Evolutionary conservation across 1,140 invertebrate genomes (phyloP).

Genomic region (Ceratosolen fusciceps): DNA sequence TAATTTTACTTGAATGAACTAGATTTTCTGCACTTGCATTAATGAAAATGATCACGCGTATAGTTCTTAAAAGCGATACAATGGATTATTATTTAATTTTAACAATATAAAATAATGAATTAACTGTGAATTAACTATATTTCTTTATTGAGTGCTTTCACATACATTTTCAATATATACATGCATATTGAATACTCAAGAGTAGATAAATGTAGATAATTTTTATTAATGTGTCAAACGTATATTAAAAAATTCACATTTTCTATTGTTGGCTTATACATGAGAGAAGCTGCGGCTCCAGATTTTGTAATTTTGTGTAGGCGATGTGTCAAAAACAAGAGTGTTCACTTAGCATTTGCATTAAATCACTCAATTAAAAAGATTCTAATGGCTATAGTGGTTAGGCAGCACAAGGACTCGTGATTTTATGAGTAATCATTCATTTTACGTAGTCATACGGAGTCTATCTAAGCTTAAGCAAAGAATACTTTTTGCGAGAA

Average conservation of each 20-base stretch:
- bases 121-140: too few relatives aligned
- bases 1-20: too few relatives aligned
- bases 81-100: too few relatives aligned
- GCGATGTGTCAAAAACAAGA: not conserved
- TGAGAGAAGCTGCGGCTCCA: not conserved
- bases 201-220: too few relatives aligned
- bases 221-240: too few relatives aligned
- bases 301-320: not conserved
- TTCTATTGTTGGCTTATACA: not conserved
- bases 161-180: too few relatives aligned
- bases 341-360: slow-evolving; percentile 7
- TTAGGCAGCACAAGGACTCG: not conserved
- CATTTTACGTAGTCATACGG: not conserved
- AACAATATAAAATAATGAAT: too few relatives aligned
- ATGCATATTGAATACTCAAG: too few relatives aligned
- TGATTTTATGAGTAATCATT: not conserved
- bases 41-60: too few relatives aligned
- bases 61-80: too few relatives aligned
- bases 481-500: not conserved
- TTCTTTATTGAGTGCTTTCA: too few relatives aligned
- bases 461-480: not conserved
- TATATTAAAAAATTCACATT: not conserved
- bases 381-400: slow-evolving; percentile 11
- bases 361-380: slow-evolving; percentile 26
- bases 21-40: too few relatives aligned